Percentiles rank a stretch among this genome's conserved stretches.
phyloP scores from a whole-genome alignment of 2,113 vertebrate species.

The Eurypyga helias region DNA sequence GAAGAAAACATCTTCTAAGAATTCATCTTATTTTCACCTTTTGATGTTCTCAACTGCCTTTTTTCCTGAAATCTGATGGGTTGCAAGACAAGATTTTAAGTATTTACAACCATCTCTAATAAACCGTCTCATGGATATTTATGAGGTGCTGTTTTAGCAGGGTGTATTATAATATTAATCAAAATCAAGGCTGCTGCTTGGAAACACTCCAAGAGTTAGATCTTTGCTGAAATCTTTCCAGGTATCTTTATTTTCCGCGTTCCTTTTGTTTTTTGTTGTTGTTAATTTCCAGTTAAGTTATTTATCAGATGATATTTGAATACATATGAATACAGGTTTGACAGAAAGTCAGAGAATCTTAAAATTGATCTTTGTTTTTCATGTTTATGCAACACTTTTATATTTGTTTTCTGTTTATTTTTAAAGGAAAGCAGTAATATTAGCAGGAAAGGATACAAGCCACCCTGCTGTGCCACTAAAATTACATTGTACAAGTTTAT shows the following conservation, averaged over 20 bases:
- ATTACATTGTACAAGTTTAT: neutral
- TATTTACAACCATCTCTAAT: constrained; percentile 82
- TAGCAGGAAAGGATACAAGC: neutral
- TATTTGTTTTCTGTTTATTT: constrained; percentile 64
- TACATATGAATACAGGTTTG: constrained; percentile 68
- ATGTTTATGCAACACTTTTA: constrained; percentile 70
- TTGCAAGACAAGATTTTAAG: constrained; percentile 78
- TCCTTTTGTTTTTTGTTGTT: constrained; percentile 55
- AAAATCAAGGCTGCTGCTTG: constrained; percentile 75
- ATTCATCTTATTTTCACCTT: constrained; percentile 52
- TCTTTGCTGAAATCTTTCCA: constrained; percentile 71
- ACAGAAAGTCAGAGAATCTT: constrained; percentile 67
- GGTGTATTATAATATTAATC: constrained; percentile 81
- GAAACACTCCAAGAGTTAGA: constrained; percentile 67
- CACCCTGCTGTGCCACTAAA: constrained; percentile 3
- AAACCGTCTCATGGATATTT: constrained; percentile 83
- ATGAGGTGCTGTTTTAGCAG: constrained; percentile 78
- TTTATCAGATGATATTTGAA: constrained; percentile 70
- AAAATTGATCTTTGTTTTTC: constrained; percentile 67
- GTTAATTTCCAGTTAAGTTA: constrained; percentile 71
- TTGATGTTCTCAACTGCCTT: constrained; percentile 50
- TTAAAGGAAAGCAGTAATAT: constrained; percentile 29
- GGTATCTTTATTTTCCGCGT: constrained; percentile 59
- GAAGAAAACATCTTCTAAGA: constrained; percentile 21
- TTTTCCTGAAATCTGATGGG: constrained; percentile 53